Percentiles rank a stretch among this genome's conserved stretches.
phyloP scores from a whole-genome alignment of 2,888 invertebrate genomes.

The Tridacna gigas region DNA sequence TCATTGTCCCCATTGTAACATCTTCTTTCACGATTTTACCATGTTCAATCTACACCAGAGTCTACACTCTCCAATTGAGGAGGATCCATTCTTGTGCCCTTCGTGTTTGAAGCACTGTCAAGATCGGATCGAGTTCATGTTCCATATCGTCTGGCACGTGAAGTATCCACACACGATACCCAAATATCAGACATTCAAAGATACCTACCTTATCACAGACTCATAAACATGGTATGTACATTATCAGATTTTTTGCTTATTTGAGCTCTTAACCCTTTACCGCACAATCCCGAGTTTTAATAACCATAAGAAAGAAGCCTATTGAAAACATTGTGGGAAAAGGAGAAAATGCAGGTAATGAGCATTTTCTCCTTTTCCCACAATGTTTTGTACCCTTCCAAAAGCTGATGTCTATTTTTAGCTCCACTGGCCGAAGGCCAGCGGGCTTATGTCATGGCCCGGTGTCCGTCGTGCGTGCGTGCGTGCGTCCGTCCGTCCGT shows the following conservation, averaged over 20 bases:
- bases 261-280: neutral
- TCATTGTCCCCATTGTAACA: constrained; percentile 80
- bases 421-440: too few relatives aligned
- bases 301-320: too few relatives aligned
- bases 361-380: neutral
- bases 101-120: constrained; percentile 80
- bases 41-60: constrained; percentile 81
- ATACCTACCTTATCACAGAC: constrained; percentile 68
- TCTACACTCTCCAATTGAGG: constrained; percentile 78
- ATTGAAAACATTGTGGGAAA: too few relatives aligned
- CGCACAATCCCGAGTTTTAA: too few relatives aligned
- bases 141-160: constrained; percentile 82
- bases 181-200: constrained; percentile 80
- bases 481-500: too few relatives aligned
- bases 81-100: constrained; percentile 79
- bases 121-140: constrained; percentile 82
- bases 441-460: too few relatives aligned
- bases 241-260: neutral
- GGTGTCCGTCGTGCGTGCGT: too few relatives aligned
- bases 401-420: too few relatives aligned
- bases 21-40: constrained; percentile 80
- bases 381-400: too few relatives aligned
- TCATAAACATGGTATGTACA: constrained; percentile 3
- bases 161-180: constrained; percentile 82
- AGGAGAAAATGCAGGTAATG: too few relatives aligned